A percentile compares a stretch with the other conserved stretches of the same genome.
Conservation (phyloP, 1,140 invertebrate genomes). For the Drosophila tsacasi region DNA sequence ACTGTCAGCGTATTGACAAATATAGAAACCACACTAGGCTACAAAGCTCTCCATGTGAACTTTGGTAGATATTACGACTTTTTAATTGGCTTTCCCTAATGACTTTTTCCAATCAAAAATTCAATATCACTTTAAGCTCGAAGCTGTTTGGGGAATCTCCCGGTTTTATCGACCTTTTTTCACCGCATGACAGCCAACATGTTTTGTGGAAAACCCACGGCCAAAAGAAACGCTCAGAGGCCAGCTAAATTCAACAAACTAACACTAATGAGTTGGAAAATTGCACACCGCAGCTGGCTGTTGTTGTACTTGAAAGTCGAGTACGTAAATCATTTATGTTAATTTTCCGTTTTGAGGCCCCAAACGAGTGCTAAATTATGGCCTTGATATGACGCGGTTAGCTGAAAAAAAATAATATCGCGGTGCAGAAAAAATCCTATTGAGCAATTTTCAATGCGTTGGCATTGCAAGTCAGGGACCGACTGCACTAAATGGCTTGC, state of each 20-base stretch:
- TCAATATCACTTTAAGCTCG: slow-evolving; percentile 5
- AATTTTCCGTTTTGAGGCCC: slow-evolving; percentile 44
- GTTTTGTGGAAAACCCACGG: slow-evolving; percentile 38
- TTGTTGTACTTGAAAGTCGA: slow-evolving; percentile 56
- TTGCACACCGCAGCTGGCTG: slow-evolving; percentile 45
- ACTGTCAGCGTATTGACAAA: slow-evolving; percentile 29
- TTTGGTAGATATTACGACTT: background rate
- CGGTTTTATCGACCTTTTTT: slow-evolving; percentile 30
- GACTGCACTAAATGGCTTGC: slow-evolving; percentile 66
- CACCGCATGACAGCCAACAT: slow-evolving; percentile 29
- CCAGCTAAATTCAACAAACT: slow-evolving; percentile 45
- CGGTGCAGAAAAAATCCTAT: slow-evolving; percentile 55
- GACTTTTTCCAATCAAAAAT: slow-evolving; percentile 11
- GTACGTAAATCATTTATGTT: slow-evolving; percentile 75
- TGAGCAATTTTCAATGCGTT: slow-evolving; percentile 57
- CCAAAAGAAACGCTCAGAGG: slow-evolving; percentile 16
- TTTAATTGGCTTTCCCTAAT: background rate
- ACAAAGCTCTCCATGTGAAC: background rate
- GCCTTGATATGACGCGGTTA: slow-evolving; percentile 55
- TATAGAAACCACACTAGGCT: slow-evolving; percentile 16
- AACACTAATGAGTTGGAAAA: slow-evolving; percentile 75
- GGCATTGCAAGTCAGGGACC: slow-evolving; percentile 73
- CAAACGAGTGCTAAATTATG: slow-evolving; percentile 64
- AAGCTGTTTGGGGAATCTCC: slow-evolving; percentile 14
- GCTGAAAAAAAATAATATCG: slow-evolving; percentile 6